Percentiles rank a stretch among this genome's conserved stretches.
Conservation (phyloP, 2,888 invertebrate species). For the Xiphydria camelus region DNA sequence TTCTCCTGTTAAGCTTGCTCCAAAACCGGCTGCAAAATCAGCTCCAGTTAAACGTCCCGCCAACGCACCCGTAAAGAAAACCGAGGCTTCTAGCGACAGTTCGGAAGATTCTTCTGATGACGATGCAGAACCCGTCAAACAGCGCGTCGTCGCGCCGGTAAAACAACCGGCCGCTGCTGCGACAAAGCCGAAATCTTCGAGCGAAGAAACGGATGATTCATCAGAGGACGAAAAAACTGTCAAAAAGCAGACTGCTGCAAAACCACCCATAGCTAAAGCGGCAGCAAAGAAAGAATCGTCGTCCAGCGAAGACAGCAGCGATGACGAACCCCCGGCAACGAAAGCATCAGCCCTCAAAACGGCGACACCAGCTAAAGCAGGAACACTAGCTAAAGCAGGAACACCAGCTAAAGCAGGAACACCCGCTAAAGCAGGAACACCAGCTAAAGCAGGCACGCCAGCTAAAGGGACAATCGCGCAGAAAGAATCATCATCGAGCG, state of each 20-base stretch:
- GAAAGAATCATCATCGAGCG: conserved; percentile 7
- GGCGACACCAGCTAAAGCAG: conserved; percentile 7
- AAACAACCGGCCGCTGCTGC: conserved; percentile 17
- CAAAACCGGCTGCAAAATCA: conserved; percentile 9
- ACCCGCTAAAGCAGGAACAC: conserved; percentile 15
- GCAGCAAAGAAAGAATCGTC: conserved; percentile 31
- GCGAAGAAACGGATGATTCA: conserved; percentile 48
- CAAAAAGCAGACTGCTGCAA: conserved; percentile 3
- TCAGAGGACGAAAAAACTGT: conserved; percentile 48
- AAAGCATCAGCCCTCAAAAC: conserved; percentile 19
- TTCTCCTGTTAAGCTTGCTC: conserved; percentile 22
- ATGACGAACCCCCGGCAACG: conserved; percentile 26
- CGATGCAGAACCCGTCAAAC: conserved; percentile 18
- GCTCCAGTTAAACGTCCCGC: conserved; percentile 17
- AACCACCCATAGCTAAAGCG: conserved; percentile 34
- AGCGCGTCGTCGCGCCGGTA: too few species aligned
- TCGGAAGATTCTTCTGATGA: conserved; percentile 11
- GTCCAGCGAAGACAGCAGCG: conserved; percentile 20
- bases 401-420: conserved; percentile 24
- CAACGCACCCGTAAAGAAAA: conserved; percentile 26
- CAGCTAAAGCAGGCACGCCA: conserved; percentile 13
- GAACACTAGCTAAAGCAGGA: conserved; percentile 7
- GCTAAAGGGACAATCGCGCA: conserved; percentile 14
- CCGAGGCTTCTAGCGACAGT: conserved; percentile 30
- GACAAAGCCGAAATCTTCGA: conserved; percentile 32